Conservation (phyloP, 2,113 vertebrate genomes). For the Brevimyrus niger region DNA sequence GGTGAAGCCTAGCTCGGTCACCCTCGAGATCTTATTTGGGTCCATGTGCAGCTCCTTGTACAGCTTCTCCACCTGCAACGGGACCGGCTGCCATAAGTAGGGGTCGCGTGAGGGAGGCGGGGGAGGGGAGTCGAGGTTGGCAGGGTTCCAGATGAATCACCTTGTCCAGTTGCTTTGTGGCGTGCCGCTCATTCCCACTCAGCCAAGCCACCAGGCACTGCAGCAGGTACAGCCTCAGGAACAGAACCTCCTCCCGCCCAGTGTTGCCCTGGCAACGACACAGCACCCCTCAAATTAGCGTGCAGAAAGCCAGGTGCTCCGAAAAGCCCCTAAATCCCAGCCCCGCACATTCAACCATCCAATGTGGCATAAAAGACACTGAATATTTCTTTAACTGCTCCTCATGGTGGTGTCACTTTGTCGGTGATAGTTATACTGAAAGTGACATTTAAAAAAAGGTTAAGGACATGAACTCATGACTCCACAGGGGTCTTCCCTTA, state of each 20-base stretch:
- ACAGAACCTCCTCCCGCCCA: slow-evolving; percentile 87
- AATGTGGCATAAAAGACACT: not conserved
- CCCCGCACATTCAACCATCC: not conserved
- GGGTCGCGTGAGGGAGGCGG: not conserved
- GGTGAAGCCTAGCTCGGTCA: slow-evolving; percentile 76
- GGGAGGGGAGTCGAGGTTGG: not conserved
- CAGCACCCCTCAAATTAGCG: slow-evolving; percentile 8
- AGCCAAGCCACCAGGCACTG: slow-evolving; percentile 79
- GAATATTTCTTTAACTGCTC: not conserved
- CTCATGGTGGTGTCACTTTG: not conserved
- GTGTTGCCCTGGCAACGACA: slow-evolving; percentile 70
- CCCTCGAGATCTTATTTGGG: slow-evolving; percentile 68
- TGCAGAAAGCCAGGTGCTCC: not conserved
- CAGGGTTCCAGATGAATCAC: slow-evolving; percentile 33
- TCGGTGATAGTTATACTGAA: not conserved
- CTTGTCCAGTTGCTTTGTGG: slow-evolving; percentile 65
- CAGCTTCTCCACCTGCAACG: slow-evolving; percentile 67
- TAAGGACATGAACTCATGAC: not conserved
- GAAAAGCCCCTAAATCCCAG: not conserved
- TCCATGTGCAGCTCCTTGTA: slow-evolving; percentile 70
- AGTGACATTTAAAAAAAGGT: not conserved
- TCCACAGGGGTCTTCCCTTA: not conserved
- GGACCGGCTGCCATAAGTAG: not conserved
- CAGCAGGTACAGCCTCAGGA: slow-evolving; percentile 85
- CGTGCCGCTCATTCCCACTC: slow-evolving; percentile 73